Conservation (phyloP, 2,113 vertebrate genomes). For the Crotalus helleri region DNA sequence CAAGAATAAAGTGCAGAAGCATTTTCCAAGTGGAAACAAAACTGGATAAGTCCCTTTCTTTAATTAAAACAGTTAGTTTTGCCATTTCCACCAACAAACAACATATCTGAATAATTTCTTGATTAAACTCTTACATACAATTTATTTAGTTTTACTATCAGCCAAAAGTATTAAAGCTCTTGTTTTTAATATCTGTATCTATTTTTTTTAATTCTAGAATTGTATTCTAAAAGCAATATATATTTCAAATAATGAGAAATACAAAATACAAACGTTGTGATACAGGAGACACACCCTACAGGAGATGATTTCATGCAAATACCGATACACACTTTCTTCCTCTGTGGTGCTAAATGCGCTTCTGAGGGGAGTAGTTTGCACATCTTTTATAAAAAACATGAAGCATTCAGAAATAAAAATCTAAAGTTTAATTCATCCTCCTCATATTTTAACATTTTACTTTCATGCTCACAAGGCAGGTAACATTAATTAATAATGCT, state of each 20-base stretch:
- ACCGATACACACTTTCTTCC: background rate
- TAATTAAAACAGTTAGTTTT: background rate
- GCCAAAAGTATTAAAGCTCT: background rate
- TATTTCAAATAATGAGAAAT: background rate
- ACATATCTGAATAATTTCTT: background rate
- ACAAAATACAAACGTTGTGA: background rate
- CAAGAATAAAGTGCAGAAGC: background rate
- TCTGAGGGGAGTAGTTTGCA: no score
- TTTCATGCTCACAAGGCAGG: background rate
- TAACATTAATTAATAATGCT: background rate
- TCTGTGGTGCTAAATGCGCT: background rate
- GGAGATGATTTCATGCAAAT: background rate
- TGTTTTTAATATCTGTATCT: background rate
- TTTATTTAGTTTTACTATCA: background rate
- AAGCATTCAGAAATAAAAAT: background rate
- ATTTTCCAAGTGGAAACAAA: background rate
- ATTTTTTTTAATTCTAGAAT: background rate
- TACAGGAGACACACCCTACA: background rate
- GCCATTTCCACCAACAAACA: background rate
- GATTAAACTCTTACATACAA: background rate
- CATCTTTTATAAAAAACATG: background rate
- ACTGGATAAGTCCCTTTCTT: background rate
- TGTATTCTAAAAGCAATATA: background rate
- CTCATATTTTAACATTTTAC: background rate
- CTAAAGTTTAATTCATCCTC: background rate